Evolutionary conservation across 2,113 vertebrate genomes (phyloP).

Genomic region (Petroica traversi): DNA sequence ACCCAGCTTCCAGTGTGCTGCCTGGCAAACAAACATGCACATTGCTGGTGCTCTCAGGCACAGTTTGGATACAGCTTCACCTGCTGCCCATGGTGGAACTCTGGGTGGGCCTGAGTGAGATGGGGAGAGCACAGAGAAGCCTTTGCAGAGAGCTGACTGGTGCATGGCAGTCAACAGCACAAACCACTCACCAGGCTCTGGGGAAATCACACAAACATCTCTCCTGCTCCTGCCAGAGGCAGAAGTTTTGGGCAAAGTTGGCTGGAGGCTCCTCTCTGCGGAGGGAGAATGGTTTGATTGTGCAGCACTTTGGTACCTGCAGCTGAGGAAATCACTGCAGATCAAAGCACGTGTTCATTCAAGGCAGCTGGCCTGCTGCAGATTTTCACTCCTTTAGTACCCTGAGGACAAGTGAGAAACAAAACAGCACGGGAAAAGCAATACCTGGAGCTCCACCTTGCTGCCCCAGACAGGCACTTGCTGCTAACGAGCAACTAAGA

Average conservation of each 20-base stretch:
- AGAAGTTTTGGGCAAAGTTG: neutral
- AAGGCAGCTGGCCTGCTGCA: neutral
- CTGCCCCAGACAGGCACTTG: neutral
- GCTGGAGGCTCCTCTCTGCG: neutral
- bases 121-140: neutral
- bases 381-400: neutral
- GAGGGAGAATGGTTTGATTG: neutral
- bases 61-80: neutral
- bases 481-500: neutral
- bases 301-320: neutral
- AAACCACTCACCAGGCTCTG: neutral
- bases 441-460: conserved; percentile 1
- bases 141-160: neutral
- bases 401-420: neutral
- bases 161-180: rapidly evolving
- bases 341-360: neutral
- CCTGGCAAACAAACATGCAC: neutral
- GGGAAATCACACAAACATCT: neutral
- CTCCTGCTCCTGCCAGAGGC: neutral
- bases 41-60: rapidly evolving
- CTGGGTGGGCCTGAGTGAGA: neutral
- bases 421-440: neutral
- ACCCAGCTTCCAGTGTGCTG: neutral
- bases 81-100: neutral
- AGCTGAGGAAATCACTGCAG: neutral